These are phyloP conservation scores for Brachionus koreanus DNA, from an alignment of 1,140 invertebrate genomes.

Conservation along the genomic window DNA sequence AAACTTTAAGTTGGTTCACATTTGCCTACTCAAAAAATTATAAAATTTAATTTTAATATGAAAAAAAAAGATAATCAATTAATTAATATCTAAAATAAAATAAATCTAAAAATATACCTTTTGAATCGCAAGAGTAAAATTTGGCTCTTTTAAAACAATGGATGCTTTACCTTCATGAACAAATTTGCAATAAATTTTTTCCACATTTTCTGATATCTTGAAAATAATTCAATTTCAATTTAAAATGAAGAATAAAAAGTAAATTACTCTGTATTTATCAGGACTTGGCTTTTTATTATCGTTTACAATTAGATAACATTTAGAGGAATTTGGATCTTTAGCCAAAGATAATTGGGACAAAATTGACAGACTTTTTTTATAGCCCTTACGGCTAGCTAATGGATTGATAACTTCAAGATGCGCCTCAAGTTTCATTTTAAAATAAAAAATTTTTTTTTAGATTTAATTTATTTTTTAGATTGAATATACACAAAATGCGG, in stretches of 20 bases:
- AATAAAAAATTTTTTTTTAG: neutral
- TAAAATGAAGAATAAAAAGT: neutral
- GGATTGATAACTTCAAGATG: conserved; percentile 30
- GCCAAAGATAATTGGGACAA: conserved; percentile 4
- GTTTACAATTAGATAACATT: conserved; percentile 23
- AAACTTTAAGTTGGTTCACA: conserved; percentile 31
- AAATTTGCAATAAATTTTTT: conserved; percentile 39
- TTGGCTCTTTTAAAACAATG: conserved; percentile 38
- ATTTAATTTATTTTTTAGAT: conserved; percentile 15
- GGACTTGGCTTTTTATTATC: conserved; percentile 20
- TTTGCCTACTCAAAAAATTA: conserved; percentile 15
- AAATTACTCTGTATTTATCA: conserved; percentile 30
- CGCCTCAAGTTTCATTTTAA: conserved; percentile 39
- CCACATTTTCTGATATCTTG: conserved; percentile 26
- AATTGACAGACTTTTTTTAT: conserved; percentile 7
- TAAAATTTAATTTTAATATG: neutral
- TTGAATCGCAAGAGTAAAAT: conserved; percentile 12
- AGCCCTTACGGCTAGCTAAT: conserved; percentile 17
- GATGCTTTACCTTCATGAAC: conserved; percentile 34
- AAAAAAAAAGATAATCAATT: neutral
- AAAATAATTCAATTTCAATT: neutral
- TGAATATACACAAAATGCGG: neutral
- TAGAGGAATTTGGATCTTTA: conserved; percentile 1
- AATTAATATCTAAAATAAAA: neutral
- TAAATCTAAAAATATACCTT: neutral